Evolutionary conservation across 2,888 invertebrate species (phyloP), one percentile per base, ranked within the genome.

Genomic region (Xestia xanthographa): DNA sequence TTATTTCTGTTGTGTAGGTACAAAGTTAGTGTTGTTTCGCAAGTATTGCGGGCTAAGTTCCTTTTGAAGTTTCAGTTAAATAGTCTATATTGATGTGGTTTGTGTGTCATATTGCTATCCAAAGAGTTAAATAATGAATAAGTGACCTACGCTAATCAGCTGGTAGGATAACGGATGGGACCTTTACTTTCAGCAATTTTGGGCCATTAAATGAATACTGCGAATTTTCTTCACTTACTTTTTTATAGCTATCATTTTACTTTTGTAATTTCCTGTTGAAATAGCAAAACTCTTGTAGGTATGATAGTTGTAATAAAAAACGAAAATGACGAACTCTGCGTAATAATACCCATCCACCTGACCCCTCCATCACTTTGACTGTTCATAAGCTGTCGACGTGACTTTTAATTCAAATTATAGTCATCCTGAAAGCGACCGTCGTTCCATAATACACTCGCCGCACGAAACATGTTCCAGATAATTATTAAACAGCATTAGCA

Each of bases 401-500:
- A 91, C 92, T 93, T 94, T 92, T 89, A 92, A 87, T 90, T 88
- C 85, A 92, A 93, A 95, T 94, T 90, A 93, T 90, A 93, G 90
- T 89, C 90, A 91, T 92, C 89, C 91, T 89, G 85, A 90, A 92
- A 93, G 89, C 88, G 91, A 88, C 90, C 85, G 87, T 80, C 92
- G 91, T 91, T 89, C 91, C 86, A 90, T 93, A 93, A 92, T 91
- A 91, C 90, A 91, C 91, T 92, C 90, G 88, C 90, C 89, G 87
- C 94, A 94, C 93, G 92, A 92, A 92, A 92, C 88, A 92, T 91
- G 93, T 93, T 92, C 90, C 86, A 94, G 92, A 95, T 95, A 95
- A 96, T 96, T 95, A 94, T 94, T 93, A 94, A 95, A 95, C 92
- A 94, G 93, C 95, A 95, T 95, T 95, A 96, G 89, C 89, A 89